Base-by-base conservation (phyloP, 2,797 vertebrate genomes). In the Atherinosoma microstoma region DNA sequence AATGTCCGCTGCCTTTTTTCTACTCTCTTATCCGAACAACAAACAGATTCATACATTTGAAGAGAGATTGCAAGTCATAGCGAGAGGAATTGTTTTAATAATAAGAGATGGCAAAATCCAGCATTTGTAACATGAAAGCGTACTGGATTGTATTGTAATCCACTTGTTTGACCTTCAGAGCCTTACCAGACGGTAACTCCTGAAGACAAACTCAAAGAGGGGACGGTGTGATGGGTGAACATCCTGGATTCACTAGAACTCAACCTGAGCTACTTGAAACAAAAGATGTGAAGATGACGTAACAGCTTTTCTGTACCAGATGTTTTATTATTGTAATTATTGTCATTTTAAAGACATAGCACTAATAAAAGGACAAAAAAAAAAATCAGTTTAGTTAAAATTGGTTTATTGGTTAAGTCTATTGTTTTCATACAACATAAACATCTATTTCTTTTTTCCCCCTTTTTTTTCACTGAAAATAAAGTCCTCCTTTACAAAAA, bases 401-500 rank as follows among this genome's bases (percentile, higher is more conserved):
- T 16, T n/a, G 2, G 56, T 91, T 93, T 89, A 91, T 89, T 90
- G 70, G 67, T 79, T 60, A 73, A 71, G 68, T 81, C 81, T 56
- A 70, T 34, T 32, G 42, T 84, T 71, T 82, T 79, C 70, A 73
- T 80, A 80, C 80, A 82, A 65, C 75, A 84, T 91, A 92, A 92
- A 88, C 58, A 60, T 67, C 78, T 71, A 80, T 69, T 40, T 51
- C 40, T 51, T 51, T 51, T 51, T 79, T 76, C 5, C 34, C 34
- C 9, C 9, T 35, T 22, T 54, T 70, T 82, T 79, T 79, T 78
- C 76, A 91, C 79, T 87, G 79, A 91, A 89, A 92, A 91, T 82
- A 90, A 92, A 91, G 89, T 78, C 81, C 80, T 27, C 74, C 83
- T 76, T 73, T 93, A 93, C 87, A 93, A 92, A 91, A 81, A 34